These are phyloP conservation scores for Anas georgica DNA, from an alignment of 2,797 vertebrate genomes.

Conservation along the genomic window DNA sequence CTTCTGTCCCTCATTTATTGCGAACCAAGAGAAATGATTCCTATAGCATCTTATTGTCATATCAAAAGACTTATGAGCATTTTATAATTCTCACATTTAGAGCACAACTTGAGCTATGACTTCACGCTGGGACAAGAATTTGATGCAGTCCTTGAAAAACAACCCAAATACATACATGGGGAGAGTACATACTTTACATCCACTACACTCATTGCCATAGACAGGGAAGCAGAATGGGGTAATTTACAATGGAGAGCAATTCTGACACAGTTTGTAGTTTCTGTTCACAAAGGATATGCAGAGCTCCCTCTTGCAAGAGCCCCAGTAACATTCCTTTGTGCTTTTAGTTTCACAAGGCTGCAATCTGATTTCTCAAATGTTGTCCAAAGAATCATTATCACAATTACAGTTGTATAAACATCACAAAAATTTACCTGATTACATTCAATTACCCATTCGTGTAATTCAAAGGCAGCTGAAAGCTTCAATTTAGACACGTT, in stretches of 20 bases:
- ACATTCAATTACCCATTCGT: slow-evolving; percentile 17
- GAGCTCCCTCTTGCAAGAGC: not conserved
- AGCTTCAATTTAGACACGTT: not conserved
- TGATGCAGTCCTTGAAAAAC: not conserved
- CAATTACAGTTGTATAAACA: slow-evolving; percentile 28
- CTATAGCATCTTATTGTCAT: not conserved
- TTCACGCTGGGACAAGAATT: not conserved
- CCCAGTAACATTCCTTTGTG: not conserved
- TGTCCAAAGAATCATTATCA: slow-evolving; percentile 26
- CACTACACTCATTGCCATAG: not conserved
- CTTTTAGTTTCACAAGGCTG: not conserved
- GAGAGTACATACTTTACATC: not conserved
- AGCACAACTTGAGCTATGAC: not conserved
- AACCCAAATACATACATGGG: not conserved
- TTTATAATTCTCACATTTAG: not conserved
- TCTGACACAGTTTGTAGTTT: not conserved
- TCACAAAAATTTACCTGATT: slow-evolving; percentile 35
- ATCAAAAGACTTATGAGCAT: not conserved
- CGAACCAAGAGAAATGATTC: not conserved
- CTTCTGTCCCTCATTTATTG: not conserved
- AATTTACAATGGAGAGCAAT: not conserved
- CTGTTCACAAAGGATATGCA: fast-evolving
- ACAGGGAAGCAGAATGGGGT: not conserved
- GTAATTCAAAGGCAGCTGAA: not conserved
- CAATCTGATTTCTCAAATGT: not conserved